phyloP scores from a whole-genome alignment of 2,888 invertebrate species.

The Drosophila anomalata region DNA sequence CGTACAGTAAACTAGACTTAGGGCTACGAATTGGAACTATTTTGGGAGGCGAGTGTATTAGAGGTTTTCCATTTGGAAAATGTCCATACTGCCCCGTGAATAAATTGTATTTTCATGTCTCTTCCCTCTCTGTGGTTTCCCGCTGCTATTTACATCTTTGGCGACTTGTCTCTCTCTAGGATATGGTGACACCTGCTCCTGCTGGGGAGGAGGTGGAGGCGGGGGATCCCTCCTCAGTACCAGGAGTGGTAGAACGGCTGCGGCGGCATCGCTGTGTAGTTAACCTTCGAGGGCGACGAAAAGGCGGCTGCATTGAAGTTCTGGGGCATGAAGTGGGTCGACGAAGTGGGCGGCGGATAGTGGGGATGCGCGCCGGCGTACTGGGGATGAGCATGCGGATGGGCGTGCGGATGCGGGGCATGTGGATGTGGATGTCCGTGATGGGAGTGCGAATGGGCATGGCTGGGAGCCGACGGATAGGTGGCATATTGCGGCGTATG shows the following conservation, averaged over 20 bases:
- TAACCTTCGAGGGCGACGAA: constrained; percentile 79
- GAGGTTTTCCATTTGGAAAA: constrained; percentile 38
- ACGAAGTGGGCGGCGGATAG: constrained; percentile 56
- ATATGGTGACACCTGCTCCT: constrained; percentile 26
- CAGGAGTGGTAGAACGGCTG: constrained; percentile 75
- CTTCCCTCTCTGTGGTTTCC: neutral
- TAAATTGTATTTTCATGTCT: constrained; percentile 11
- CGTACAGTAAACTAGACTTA: constrained; percentile 12
- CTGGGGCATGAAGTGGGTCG: constrained; percentile 82
- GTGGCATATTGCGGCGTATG: constrained; percentile 68
- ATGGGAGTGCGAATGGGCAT: constrained; percentile 54
- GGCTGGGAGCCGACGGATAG: constrained; percentile 53
- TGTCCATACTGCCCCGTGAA: constrained; percentile 32
- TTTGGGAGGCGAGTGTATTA: constrained; percentile 20
- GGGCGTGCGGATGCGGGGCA: constrained; percentile 52
- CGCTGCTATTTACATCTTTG: constrained; percentile 60
- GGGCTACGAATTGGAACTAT: constrained; percentile 38
- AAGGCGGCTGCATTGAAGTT: constrained; percentile 81
- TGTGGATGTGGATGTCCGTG: constrained; percentile 43
- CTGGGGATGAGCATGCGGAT: constrained; percentile 42
- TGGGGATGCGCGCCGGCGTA: constrained; percentile 54
- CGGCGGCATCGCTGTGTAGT: constrained; percentile 79
- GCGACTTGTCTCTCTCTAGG: constrained; percentile 43
- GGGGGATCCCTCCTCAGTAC: constrained; percentile 44
- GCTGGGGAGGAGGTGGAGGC: constrained; percentile 4